Evolutionary conservation across 2,888 invertebrate genomes (phyloP).

Genomic region (Podotricha telesiphe): DNA sequence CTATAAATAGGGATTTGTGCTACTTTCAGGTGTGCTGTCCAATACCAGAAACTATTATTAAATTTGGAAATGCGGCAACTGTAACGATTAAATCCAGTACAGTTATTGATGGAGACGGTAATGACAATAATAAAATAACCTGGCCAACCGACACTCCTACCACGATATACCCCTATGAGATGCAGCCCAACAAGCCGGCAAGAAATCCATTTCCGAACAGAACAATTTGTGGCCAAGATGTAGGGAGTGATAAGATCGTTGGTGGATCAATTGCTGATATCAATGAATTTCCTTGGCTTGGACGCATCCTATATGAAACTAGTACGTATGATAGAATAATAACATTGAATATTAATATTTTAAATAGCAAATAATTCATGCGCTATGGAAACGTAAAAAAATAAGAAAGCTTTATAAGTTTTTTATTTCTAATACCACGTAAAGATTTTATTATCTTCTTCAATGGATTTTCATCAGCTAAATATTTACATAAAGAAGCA

Average conservation of each 20-base stretch:
- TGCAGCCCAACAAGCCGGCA: neutral
- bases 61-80: conserved; percentile 19
- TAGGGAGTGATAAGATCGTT: conserved; percentile 65
- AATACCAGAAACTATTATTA: neutral
- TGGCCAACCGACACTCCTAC: neutral
- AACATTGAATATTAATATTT: neutral
- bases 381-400: neutral
- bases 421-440: no score
- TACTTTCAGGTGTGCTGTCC: conserved; percentile 49
- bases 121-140: neutral
- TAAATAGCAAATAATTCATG: neutral
- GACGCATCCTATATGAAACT: conserved; percentile 77
- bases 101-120: neutral
- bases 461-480: no score
- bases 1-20: neutral
- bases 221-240: conserved; percentile 55
- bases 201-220: conserved; percentile 55
- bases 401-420: no score
- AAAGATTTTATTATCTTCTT: no score
- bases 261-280: conserved; percentile 78
- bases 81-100: conserved; percentile 24
- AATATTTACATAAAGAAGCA: no score
- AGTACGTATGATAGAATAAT: conserved; percentile 36
- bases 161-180: neutral
- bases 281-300: conserved; percentile 85